Evolutionary conservation across 2,797 vertebrate genomes (phyloP).

Genomic region (Etheostoma nigrum): DNA sequence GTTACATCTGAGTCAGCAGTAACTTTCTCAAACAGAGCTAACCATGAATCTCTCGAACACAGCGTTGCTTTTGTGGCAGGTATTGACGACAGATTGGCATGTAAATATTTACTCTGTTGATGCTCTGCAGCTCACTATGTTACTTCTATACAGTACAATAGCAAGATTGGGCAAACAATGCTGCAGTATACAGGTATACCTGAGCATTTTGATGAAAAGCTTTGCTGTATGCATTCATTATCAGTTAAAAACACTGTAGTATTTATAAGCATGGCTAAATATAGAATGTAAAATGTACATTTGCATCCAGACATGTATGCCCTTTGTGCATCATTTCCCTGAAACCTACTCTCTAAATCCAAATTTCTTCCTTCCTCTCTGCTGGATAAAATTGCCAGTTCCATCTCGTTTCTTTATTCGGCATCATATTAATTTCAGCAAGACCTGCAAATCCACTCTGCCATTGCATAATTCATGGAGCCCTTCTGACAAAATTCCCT

Average conservation of each 20-base stretch:
- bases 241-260: background rate
- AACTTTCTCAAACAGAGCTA: constrained; percentile 18
- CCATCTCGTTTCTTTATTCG: constrained; percentile 63
- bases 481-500: constrained; percentile 75
- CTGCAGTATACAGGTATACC: background rate
- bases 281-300: constrained; percentile 3
- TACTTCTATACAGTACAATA: background rate
- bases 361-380: constrained; percentile 29
- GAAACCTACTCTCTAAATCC: constrained; percentile 36
- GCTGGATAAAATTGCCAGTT: constrained; percentile 44
- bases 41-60: constrained; percentile 5
- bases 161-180: background rate
- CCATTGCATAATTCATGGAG: constrained; percentile 79
- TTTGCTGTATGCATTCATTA: background rate
- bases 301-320: constrained; percentile 28
- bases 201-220: constrained; percentile 3
- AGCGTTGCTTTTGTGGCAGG: background rate
- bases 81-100: constrained; percentile 6
- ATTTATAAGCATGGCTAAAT: background rate
- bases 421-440: constrained; percentile 79
- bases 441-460: constrained; percentile 77
- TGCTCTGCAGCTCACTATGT: background rate
- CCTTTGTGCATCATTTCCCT: constrained; percentile 36
- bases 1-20: constrained; percentile 43
- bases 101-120: constrained; percentile 1